Evolutionary conservation across 53 echinoderm and acorn worm genomes (phyloP), one percentile per base, ranked within the genome.

Genomic region (Temnopleurus reevesii): DNA sequence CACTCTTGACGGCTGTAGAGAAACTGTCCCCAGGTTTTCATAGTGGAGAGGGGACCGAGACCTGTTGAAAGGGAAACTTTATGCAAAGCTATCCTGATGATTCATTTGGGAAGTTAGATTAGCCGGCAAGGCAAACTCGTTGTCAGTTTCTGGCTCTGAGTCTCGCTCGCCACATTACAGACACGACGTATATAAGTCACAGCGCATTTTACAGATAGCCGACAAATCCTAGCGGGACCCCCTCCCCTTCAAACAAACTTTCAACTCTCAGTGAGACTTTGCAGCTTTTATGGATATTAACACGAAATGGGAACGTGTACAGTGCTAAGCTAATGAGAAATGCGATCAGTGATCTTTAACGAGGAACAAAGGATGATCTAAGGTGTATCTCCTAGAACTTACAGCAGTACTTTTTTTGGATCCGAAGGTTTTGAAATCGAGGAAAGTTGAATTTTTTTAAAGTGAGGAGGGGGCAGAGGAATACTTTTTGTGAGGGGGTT

Each of bases 101-200:
- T 13, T 85, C 85, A 85, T 60, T 13, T 44, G 61, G 85, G 85
- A 85, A 85, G 85, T 85, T 85, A 85, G 85, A 85, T 85, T 85
- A 85, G 60, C 85, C 26, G 44, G 29, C 85, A 46, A 85, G 85
- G 85, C 85, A 60, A 85, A 41, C 43, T 59, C 85, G 85, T 44
- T 85, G 85, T 85, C 61, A 61, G 45, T 59, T 60, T 58, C 57
- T 35, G 85, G 33, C 36, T 59, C 23, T 8, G 27, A 55, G 83
- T 55, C 83, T 35, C 9, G 18, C 60, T 34, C 29, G 36, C 83
- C 55, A 53, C 77, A 77, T 44, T 46, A 46, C 31, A 55, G 83
- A 25, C 15, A 47, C 83, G 19, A 35, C 23, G 55, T 46, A 81
- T 83, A 79, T 46, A 49, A 79, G 28, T 29, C 28, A 5, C 4